phyloP scores from a whole-genome alignment of 1,140 invertebrate genomes.

The Drosophila ironensis region DNA sequence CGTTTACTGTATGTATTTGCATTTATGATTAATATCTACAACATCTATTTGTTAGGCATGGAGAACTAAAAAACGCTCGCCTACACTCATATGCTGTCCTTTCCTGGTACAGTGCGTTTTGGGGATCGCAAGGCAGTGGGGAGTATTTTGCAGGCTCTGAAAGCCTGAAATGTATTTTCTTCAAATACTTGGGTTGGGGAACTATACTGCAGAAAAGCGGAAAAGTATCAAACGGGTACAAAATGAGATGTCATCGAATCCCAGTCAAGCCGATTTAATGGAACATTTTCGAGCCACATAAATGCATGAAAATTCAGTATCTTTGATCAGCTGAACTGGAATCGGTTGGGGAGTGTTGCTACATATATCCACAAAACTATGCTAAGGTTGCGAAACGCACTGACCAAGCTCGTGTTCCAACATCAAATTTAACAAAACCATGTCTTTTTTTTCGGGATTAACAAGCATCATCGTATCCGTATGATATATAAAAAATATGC shows the following conservation, averaged over 20 bases:
- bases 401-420: neutral
- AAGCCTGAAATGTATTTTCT: neutral
- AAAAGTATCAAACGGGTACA: too few relatives aligned
- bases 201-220: too few relatives aligned
- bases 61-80: neutral
- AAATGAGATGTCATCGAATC: too few relatives aligned
- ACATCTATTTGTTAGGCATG: constrained; percentile 14
- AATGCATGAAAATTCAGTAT: constrained; percentile 11
- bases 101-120: constrained; percentile 8
- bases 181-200: neutral
- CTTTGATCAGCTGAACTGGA: neutral
- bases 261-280: too few relatives aligned
- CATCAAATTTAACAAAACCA: constrained; percentile 15
- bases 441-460: constrained; percentile 12
- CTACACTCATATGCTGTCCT: too few relatives aligned
- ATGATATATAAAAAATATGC: constrained; percentile 24
- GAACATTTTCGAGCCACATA: neutral
- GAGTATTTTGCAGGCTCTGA: neutral
- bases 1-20: constrained; percentile 53
- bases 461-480: neutral
- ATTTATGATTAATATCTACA: constrained; percentile 62
- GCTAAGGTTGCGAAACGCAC: constrained; percentile 10
- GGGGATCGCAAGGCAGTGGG: neutral
- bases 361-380: too few relatives aligned
- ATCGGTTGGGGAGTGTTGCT: neutral